Percentiles rank a stretch among this genome's conserved stretches.
These are phyloP conservation scores for Thymelicus acteon DNA, from an alignment of 2,888 invertebrate species.

Conservation along the genomic window DNA sequence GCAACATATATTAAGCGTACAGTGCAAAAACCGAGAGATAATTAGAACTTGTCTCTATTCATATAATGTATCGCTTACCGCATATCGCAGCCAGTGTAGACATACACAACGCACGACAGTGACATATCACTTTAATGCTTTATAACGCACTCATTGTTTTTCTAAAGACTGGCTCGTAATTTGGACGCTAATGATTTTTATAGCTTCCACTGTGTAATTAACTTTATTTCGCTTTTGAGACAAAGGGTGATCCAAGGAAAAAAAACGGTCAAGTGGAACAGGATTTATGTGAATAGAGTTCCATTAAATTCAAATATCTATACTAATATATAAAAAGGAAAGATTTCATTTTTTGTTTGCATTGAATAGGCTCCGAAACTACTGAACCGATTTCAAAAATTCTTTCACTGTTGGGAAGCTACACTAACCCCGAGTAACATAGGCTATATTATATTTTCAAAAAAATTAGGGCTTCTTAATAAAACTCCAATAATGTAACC, in stretches of 20 bases:
- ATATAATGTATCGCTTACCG: background rate
- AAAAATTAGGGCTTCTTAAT: too few species aligned
- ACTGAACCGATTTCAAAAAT: too few species aligned
- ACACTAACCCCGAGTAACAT: too few species aligned
- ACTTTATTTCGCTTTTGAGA: constrained; percentile 9
- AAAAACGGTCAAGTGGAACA: background rate
- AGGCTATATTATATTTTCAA: too few species aligned
- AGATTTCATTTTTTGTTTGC: too few species aligned
- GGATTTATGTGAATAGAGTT: background rate
- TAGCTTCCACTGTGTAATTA: constrained; percentile 37
- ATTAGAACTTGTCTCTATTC: too few species aligned
- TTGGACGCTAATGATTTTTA: constrained; percentile 41
- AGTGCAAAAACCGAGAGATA: too few species aligned
- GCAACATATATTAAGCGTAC: too few species aligned
- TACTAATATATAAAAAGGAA: too few species aligned
- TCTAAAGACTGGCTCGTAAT: constrained; percentile 42
- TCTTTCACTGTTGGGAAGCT: too few species aligned
- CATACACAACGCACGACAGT: constrained; percentile 56
- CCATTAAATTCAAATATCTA: background rate
- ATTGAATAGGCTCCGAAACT: too few species aligned
- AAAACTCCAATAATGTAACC: too few species aligned
- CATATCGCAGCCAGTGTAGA: constrained; percentile 5
- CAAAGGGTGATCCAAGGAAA: constrained; percentile 16
- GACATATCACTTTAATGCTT: constrained; percentile 64
- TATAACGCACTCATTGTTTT: constrained; percentile 42